Evolutionary conservation across 1,140 invertebrate genomes (phyloP).

Genomic region (Ceratina japonica): DNA sequence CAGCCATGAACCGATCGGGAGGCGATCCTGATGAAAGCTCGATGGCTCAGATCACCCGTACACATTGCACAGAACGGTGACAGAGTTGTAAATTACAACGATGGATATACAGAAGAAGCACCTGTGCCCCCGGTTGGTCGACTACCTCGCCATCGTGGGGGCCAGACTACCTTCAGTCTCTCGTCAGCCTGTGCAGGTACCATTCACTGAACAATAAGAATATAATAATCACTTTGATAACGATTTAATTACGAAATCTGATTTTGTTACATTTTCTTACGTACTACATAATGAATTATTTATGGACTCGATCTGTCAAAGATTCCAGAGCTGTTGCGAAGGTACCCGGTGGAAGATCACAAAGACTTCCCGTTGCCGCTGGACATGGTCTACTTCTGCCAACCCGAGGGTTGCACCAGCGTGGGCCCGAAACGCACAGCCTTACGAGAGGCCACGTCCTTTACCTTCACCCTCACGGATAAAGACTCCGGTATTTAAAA

Average conservation of each 20-base stretch:
- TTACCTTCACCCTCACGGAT: constrained; percentile 99
- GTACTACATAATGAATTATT: too few species aligned
- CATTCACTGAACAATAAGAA: neutral
- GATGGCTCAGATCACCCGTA: constrained; percentile 41
- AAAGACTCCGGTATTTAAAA: constrained; percentile 93
- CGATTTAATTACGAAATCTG: neutral
- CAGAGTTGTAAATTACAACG: constrained; percentile 65
- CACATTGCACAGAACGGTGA: constrained; percentile 69
- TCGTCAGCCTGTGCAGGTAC: constrained; percentile 87
- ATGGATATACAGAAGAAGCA: constrained; percentile 88
- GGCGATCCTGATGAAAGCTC: constrained; percentile 35
- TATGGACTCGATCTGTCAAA: constrained; percentile 67
- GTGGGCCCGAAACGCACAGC: constrained; percentile 92
- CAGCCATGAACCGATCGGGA: constrained; percentile 58
- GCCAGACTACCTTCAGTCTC: constrained; percentile 86
- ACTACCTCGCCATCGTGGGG: constrained; percentile 98
- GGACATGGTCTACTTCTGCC: constrained; percentile 99
- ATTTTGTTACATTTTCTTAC: neutral
- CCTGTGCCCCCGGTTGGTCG: constrained; percentile 91
- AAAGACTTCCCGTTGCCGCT: constrained; percentile 97
- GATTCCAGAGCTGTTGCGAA: constrained; percentile 93
- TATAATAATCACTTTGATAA: too few species aligned
- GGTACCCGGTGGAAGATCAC: constrained; percentile 99
- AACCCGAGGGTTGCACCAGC: constrained; percentile 98
- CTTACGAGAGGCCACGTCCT: constrained; percentile 94